Evolutionary conservation across 1,140 invertebrate genomes (phyloP).

Genomic region (Schmidtea mediterranea): DNA sequence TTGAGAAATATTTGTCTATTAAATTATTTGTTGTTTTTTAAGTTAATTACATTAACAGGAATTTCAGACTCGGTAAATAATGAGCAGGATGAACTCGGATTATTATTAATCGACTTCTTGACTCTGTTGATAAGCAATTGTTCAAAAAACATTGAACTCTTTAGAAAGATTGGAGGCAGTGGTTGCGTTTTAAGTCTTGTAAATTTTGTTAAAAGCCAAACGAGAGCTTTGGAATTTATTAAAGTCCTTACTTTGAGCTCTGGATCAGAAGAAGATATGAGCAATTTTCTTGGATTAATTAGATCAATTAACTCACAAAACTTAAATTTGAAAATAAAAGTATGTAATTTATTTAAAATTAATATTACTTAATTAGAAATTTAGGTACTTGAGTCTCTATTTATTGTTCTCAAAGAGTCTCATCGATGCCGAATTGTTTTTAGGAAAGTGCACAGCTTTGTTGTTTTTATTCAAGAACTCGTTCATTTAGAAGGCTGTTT

Average conservation of each 20-base stretch:
- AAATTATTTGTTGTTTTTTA: too few relatives aligned
- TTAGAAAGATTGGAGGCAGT: not conserved
- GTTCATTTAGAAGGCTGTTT: constrained; percentile 66
- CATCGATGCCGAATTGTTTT: constrained; percentile 83
- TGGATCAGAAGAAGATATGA: not conserved
- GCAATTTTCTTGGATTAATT: not conserved
- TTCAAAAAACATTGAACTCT: not conserved
- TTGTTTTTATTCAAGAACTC: constrained; percentile 78
- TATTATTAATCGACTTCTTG: constrained; percentile 55
- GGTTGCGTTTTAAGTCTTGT: not conserved
- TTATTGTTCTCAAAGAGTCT: constrained; percentile 62
- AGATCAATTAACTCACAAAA: not conserved
- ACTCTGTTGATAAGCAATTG: constrained; percentile 39
- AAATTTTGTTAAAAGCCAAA: too few relatives aligned
- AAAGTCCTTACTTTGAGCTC: too few relatives aligned
- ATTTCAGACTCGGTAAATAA: constrained; percentile 11
- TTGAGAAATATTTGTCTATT: too few relatives aligned
- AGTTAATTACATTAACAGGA: constrained; percentile 1
- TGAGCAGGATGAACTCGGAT: constrained; percentile 40
- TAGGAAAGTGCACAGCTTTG: constrained; percentile 82
- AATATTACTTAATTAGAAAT: not conserved
- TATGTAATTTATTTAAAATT: not conserved
- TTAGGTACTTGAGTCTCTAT: constrained; percentile 34
- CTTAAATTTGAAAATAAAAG: not conserved
- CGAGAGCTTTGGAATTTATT: too few relatives aligned